Percentiles rank a stretch among this genome's conserved stretches.
phyloP scores from a whole-genome alignment of 1,140 invertebrate species.

The Drosophila ficusphila region DNA sequence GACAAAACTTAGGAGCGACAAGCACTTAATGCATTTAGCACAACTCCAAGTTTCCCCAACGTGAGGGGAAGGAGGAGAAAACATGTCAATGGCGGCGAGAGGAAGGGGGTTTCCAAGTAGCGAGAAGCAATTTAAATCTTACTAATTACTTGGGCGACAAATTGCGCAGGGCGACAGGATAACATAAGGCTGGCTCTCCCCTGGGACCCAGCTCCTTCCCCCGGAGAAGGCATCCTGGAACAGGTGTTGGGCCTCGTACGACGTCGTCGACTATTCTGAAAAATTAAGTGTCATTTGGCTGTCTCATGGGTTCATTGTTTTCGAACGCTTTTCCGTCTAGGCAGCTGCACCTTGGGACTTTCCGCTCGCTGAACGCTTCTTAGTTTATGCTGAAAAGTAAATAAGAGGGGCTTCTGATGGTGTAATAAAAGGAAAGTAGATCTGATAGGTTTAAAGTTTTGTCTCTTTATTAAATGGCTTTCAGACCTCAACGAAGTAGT shows the following conservation, averaged over 20 bases:
- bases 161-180: constrained; percentile 61
- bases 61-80: constrained; percentile 1
- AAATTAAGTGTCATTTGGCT: constrained; percentile 77
- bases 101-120: constrained; percentile 17
- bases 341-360: constrained; percentile 8
- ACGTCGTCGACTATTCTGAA: constrained; percentile 63
- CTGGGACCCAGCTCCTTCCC: neutral
- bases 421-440: neutral
- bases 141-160: constrained; percentile 84
- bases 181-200: constrained; percentile 26
- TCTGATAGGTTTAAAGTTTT: neutral
- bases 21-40: constrained; percentile 82
- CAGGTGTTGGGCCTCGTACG: constrained; percentile 34
- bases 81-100: neutral
- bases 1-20: constrained; percentile 67
- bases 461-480: too few species aligned
- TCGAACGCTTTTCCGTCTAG: constrained; percentile 23
- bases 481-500: too few species aligned
- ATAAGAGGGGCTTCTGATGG: neutral
- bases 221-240: constrained; percentile 1
- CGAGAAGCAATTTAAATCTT: constrained; percentile 83
- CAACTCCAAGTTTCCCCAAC: constrained; percentile 60
- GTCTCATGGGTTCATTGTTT: constrained; percentile 71
- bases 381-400: neutral
- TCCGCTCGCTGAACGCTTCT: neutral